Evolutionary conservation across 2,797 vertebrate species (phyloP).

Genomic region (Glyptemys insculpta): DNA sequence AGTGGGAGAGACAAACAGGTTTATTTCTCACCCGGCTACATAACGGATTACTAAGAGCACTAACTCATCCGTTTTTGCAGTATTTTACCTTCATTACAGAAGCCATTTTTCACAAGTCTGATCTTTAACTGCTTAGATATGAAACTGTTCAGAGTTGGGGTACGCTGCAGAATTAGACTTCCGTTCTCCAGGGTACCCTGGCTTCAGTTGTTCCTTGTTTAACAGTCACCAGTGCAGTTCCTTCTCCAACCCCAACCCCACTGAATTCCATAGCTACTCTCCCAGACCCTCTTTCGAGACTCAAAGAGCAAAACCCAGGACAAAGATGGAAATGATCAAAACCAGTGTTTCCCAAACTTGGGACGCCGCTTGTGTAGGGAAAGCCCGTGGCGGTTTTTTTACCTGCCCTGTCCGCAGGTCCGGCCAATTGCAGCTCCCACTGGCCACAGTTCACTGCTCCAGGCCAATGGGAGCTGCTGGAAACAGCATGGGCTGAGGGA

Average conservation of each 20-base stretch:
- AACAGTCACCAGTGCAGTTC: slow-evolving; percentile 26
- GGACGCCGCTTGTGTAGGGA: too few species aligned
- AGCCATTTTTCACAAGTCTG: slow-evolving; percentile 79
- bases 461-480: too few species aligned
- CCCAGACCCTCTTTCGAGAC: background rate
- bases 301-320: background rate
- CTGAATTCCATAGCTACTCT: background rate
- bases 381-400: too few species aligned
- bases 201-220: slow-evolving; percentile 43
- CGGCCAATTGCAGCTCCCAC: too few species aligned
- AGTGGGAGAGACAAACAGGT: slow-evolving; percentile 72
- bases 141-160: slow-evolving; percentile 56
- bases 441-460: too few species aligned
- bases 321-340: background rate
- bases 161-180: slow-evolving; percentile 61
- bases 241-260: background rate
- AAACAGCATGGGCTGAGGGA: too few species aligned
- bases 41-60: slow-evolving; percentile 68
- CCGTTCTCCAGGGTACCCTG: slow-evolving; percentile 56
- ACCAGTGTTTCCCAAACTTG: too few species aligned
- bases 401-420: too few species aligned
- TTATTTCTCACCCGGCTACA: slow-evolving; percentile 78
- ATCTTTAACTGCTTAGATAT: slow-evolving; percentile 75
- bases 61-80: slow-evolving; percentile 76
- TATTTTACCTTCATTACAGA: slow-evolving; percentile 78